Percentiles rank a stretch among this genome's conserved stretches.
These are phyloP conservation scores for Oxyscelio sp. DNA, from an alignment of 2,888 invertebrate genomes.

Conservation along the genomic window DNA sequence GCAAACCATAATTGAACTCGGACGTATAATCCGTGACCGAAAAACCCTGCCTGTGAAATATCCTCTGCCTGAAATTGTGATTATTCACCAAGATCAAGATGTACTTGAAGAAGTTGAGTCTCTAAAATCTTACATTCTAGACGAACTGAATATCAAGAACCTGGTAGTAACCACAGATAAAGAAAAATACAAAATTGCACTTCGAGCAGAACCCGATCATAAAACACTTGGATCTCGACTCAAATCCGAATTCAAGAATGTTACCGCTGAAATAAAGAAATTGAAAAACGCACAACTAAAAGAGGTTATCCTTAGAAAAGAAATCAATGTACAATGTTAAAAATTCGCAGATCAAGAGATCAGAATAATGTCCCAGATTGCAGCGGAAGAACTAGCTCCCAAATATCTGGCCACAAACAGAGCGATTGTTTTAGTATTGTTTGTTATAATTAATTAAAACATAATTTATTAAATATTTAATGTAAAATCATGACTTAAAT, in stretches of 20 bases:
- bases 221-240: slow-evolving; percentile 96
- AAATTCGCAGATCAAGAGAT: no score
- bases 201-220: slow-evolving; percentile 98
- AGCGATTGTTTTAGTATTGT: no score
- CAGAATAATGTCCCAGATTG: no score
- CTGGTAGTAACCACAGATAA: slow-evolving; percentile 96
- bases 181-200: slow-evolving; percentile 95
- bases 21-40: slow-evolving; percentile 96
- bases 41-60: slow-evolving; percentile 98
- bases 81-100: slow-evolving; percentile 95
- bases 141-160: slow-evolving; percentile 97
- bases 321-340: no score
- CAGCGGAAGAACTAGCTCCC: no score
- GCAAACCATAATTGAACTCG: slow-evolving; percentile 98
- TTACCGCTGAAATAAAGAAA: slow-evolving; percentile 94
- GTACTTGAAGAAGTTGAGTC: slow-evolving; percentile 94
- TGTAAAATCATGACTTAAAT: no score
- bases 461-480: no score
- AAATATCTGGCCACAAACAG: no score
- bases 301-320: slow-evolving; percentile 91
- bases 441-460: no score
- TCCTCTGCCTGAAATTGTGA: slow-evolving; percentile 98
- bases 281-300: slow-evolving; percentile 94
- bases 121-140: slow-evolving; percentile 95
- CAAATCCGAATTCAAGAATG: slow-evolving; percentile 96